Evolutionary conservation across 1,140 invertebrate genomes (phyloP).

Genomic region (Trichonephila clavipes): DNA sequence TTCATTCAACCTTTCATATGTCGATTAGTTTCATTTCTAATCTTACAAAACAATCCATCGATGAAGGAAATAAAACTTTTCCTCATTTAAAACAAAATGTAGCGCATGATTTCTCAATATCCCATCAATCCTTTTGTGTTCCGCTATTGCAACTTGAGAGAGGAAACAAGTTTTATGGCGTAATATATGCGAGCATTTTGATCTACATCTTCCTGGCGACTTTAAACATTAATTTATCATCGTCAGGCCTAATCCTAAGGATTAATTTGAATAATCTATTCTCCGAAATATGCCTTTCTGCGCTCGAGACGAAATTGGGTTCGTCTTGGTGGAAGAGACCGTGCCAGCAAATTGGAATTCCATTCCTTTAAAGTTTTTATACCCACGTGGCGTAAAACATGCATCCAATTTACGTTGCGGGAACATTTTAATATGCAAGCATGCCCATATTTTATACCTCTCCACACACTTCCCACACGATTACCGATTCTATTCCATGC

Average conservation of each 20-base stretch:
- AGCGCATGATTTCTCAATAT: neutral
- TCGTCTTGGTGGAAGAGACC: neutral
- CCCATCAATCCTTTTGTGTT: neutral
- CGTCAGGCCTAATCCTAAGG: slow-evolving; percentile 1
- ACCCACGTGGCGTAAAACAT: slow-evolving; percentile 34
- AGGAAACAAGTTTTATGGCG: neutral
- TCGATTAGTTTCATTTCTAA: neutral
- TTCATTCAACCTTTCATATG: too few relatives aligned
- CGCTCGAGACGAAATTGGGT: neutral
- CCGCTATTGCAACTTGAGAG: neutral
- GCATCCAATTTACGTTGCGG: slow-evolving; percentile 32
- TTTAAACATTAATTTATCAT: slow-evolving; percentile 42
- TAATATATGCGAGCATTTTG: slow-evolving; percentile 15
- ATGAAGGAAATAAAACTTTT: neutral
- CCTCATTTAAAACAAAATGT: neutral
- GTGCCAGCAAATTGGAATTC: slow-evolving; percentile 16
- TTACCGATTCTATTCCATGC: slow-evolving; percentile 41
- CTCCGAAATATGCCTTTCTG: neutral
- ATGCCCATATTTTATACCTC: slow-evolving; percentile 9
- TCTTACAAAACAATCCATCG: too few relatives aligned
- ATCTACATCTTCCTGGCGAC: slow-evolving; percentile 7
- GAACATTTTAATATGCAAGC: slow-evolving; percentile 35
- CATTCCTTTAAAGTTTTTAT: slow-evolving; percentile 47
- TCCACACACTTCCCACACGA: neutral
- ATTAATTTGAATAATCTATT: slow-evolving; percentile 39